Evolutionary conservation across 2,888 invertebrate genomes (phyloP).

Genomic region (Podabrus alpinus): DNA sequence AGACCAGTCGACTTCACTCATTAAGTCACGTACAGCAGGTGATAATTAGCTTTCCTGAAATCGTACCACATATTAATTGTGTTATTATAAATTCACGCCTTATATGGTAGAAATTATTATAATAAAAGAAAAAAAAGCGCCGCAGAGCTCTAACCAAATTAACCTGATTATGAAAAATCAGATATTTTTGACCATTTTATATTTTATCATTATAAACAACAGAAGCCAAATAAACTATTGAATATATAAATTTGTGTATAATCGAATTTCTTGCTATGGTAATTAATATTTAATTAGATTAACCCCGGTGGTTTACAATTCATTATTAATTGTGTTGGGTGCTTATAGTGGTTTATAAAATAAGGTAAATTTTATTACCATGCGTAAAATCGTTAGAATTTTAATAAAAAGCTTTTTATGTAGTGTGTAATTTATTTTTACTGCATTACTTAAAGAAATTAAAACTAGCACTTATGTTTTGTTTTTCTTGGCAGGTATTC

Average conservation of each 20-base stretch:
- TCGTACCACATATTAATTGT: no score
- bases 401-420: background rate
- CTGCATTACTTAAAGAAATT: background rate
- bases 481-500: background rate
- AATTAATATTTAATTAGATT: background rate
- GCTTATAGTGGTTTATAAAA: background rate
- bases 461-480: background rate
- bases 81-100: no score
- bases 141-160: no score
- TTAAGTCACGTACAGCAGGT: no score
- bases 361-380: background rate
- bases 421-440: background rate
- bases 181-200: no score
- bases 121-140: no score
- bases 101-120: no score
- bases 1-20: no score
- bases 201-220: background rate
- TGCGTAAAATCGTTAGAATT: background rate
- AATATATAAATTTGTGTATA: background rate
- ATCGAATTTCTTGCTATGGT: background rate
- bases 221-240: background rate
- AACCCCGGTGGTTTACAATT: background rate
- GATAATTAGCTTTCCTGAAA: no score
- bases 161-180: no score
- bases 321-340: background rate